phyloP scores from a whole-genome alignment of 2,888 invertebrate species.

The Meandrusa payeni region DNA sequence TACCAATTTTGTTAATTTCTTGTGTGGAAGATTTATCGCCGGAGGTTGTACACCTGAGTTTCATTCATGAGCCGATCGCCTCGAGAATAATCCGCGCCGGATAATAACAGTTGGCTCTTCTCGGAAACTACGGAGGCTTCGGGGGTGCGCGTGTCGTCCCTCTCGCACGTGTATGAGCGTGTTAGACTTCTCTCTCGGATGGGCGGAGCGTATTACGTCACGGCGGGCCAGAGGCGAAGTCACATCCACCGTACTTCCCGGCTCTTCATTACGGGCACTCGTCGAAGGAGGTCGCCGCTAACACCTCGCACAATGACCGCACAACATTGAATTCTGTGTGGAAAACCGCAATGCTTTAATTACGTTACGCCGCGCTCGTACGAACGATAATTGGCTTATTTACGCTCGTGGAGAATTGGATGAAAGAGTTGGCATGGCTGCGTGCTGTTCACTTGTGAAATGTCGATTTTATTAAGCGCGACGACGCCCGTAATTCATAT shows the following conservation, averaged over 20 bases:
- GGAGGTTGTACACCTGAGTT: slow-evolving; percentile 70
- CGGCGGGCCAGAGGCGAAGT: slow-evolving; percentile 53
- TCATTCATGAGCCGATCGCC: slow-evolving; percentile 71
- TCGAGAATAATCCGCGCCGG: slow-evolving; percentile 70
- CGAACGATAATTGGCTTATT: slow-evolving; percentile 17
- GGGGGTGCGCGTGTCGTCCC: slow-evolving; percentile 57
- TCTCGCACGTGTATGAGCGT: slow-evolving; percentile 51
- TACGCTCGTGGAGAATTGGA: slow-evolving; percentile 4
- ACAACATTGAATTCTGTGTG: slow-evolving; percentile 5
- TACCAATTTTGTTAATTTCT: slow-evolving; percentile 67
- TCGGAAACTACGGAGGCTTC: slow-evolving; percentile 74
- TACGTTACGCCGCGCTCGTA: slow-evolving; percentile 7
- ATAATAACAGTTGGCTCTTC: slow-evolving; percentile 79
- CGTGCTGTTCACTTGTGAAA: slow-evolving; percentile 1
- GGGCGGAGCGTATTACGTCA: slow-evolving; percentile 73
- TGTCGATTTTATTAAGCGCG: slow-evolving; percentile 4
- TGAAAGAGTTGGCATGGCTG: slow-evolving; percentile 6
- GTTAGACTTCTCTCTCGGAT: slow-evolving; percentile 67
- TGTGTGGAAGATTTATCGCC: slow-evolving; percentile 58
- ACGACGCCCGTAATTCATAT: slow-evolving; percentile 11
- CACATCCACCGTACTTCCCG: slow-evolving; percentile 55
- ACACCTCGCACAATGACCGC: slow-evolving; percentile 17
- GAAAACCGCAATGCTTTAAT: slow-evolving; percentile 17
- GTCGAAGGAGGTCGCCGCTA: slow-evolving; percentile 33
- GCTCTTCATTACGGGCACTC: slow-evolving; percentile 57